These are phyloP conservation scores for Trissolcus brochymenae DNA, from an alignment of 2,888 invertebrate genomes.

Conservation along the genomic window DNA sequence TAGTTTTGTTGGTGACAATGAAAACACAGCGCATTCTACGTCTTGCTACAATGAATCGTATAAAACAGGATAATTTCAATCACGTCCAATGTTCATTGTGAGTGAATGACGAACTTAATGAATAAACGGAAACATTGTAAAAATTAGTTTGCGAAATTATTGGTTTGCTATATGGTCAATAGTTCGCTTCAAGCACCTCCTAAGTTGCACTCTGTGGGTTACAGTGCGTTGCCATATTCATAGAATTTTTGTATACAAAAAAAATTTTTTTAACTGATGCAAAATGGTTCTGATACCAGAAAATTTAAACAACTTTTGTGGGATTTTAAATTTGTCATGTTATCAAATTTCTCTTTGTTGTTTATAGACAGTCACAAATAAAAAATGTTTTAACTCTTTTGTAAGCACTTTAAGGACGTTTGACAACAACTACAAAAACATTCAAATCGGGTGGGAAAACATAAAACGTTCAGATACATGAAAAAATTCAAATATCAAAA, in stretches of 20 bases:
- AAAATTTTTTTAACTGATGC: background rate
- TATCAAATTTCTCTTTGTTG: background rate
- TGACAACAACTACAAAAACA: too few species aligned
- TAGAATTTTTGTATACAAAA: conserved; percentile 5
- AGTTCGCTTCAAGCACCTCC: conserved; percentile 54
- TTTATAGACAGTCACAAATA: background rate
- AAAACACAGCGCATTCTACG: conserved; percentile 34
- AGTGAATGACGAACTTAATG: conserved; percentile 32
- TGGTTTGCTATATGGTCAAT: conserved; percentile 51
- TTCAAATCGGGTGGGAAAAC: too few species aligned
- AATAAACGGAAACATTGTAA: conserved; percentile 42
- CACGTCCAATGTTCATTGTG: conserved; percentile 43
- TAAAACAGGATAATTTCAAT: conserved; percentile 45
- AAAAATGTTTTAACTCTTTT: conserved; percentile 15
- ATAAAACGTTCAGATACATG: too few species aligned
- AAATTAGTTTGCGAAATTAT: conserved; percentile 55
- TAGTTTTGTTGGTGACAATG: conserved; percentile 28
- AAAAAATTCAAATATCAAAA: too few species aligned
- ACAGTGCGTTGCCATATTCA: conserved; percentile 24
- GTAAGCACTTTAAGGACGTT: too few species aligned
- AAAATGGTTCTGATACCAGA: too few species aligned
- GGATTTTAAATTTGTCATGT: background rate
- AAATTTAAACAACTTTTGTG: background rate
- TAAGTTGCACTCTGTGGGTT: conserved; percentile 48
- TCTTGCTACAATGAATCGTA: conserved; percentile 29